Evolutionary conservation across 2,797 vertebrate species (phyloP).

Genomic region (Aldrovandia affinis): DNA sequence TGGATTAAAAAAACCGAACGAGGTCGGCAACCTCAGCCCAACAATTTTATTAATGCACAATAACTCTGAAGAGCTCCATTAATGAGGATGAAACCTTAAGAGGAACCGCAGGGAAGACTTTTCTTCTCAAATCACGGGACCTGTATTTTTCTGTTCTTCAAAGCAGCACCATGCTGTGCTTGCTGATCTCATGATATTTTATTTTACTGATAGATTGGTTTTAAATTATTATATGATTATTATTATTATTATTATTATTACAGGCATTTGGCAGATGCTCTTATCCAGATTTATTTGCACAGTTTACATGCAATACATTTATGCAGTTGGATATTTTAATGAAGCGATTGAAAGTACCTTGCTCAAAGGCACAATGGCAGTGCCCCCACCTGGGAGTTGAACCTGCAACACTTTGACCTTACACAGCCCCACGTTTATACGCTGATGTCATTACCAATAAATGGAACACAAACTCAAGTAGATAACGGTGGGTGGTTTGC

Average conservation of each 20-base stretch:
- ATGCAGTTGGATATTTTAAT: too few relatives aligned
- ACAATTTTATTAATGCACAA: conserved; percentile 35
- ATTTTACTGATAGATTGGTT: neutral
- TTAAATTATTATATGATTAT: too few relatives aligned
- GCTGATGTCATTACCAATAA: neutral
- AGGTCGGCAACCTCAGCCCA: conserved; percentile 32
- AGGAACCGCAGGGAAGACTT: conserved; percentile 15
- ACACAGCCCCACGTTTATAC: too few relatives aligned
- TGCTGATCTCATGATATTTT: neutral
- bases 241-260: too few relatives aligned
- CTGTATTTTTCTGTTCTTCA: conserved; percentile 1
- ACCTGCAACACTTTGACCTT: too few relatives aligned
- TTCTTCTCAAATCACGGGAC: conserved; percentile 12
- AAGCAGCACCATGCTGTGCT: neutral
- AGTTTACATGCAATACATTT: too few relatives aligned
- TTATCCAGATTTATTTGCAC: too few relatives aligned
- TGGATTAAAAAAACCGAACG: conserved; percentile 16
- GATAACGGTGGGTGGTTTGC: neutral
- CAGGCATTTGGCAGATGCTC: too few relatives aligned
- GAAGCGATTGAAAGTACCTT: too few relatives aligned
- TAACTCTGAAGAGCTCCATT: conserved; percentile 31
- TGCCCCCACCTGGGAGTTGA: too few relatives aligned
- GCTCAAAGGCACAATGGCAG: too few relatives aligned
- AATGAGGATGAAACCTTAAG: conserved; percentile 38
- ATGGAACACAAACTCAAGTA: neutral